Base-by-base conservation (phyloP, 2,113 vertebrate species). In the Maccullochella peelii region DNA sequence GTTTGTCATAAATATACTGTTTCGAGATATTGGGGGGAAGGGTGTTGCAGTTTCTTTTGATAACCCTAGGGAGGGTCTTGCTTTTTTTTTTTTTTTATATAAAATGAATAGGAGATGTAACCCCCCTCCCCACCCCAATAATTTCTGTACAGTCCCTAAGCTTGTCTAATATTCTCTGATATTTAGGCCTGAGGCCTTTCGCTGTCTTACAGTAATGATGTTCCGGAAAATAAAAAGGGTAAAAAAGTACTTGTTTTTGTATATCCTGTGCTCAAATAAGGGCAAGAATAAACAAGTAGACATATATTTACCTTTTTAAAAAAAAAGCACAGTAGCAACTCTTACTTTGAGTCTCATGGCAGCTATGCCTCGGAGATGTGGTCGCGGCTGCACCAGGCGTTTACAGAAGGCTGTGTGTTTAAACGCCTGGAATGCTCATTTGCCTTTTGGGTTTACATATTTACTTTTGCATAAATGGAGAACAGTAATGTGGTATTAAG, bases 371-470 rank as follows among this genome's bases (percentile, higher is more conserved):
- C 58, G 67, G 89, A 91, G 90, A 91, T 77, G 92, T 77, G 92
- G 91, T 89, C 63, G 84, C 71, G 79, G 80, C 89, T 76, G 90
- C 70, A 77, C 72, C 89, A 71, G 79, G 75, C 86, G 76, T 88
- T 94, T 84, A 95, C 92, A 95, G 93, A 94, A 90, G 94, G 72
- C 80, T 84, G 90, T 94, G 95, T 95, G 95, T 95, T 95, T 90
- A 94, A 93, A 93, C 83, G 94, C 89, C 89, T 90, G 92, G 93
- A 94, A 94, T 79, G 89, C 89, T 94, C 92, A 93, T 94, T 95
- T 94, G 87, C 94, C 92, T 92, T 95, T 93, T 91, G 82, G 90
- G 93, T 92, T 93, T 91, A 93, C 90, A 93, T 95, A 94, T 95
- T 96, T 95, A 94, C 94, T 94, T 95, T 94, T 94, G 92, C 92